Evolutionary conservation across 1,140 invertebrate genomes (phyloP).

Genomic region (Drosophila biarmipes): DNA sequence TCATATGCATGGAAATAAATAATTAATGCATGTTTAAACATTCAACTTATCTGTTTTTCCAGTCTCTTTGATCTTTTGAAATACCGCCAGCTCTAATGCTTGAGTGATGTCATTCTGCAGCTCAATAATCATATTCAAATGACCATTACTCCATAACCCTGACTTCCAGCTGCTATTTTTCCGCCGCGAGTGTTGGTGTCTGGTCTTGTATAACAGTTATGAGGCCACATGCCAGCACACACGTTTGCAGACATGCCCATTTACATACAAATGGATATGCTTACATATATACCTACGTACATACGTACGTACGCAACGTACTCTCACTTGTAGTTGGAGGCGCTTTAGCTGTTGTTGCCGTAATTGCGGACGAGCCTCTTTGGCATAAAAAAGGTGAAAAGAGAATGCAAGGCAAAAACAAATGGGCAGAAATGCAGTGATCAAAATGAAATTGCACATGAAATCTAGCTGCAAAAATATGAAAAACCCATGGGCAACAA

Average conservation of each 20-base stretch:
- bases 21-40: too few species aligned
- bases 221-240: slow-evolving; percentile 34
- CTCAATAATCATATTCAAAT: too few species aligned
- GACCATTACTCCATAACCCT: not conserved
- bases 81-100: too few species aligned
- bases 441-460: slow-evolving; percentile 15
- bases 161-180: not conserved
- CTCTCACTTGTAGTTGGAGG: slow-evolving; percentile 11
- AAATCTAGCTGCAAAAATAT: slow-evolving; percentile 21
- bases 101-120: too few species aligned
- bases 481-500: slow-evolving; percentile 40
- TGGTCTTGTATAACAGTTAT: slow-evolving; percentile 49
- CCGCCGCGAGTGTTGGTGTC: slow-evolving; percentile 13
- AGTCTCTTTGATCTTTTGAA: too few species aligned
- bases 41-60: too few species aligned
- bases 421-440: slow-evolving; percentile 5
- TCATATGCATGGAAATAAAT: too few species aligned
- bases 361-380: slow-evolving; percentile 48
- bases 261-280: not conserved
- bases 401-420: slow-evolving; percentile 3
- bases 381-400: slow-evolving; percentile 1
- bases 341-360: slow-evolving; percentile 15
- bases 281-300: not conserved
- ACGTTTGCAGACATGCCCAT: slow-evolving; percentile 14
- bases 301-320: slow-evolving; percentile 3